Percentiles rank a stretch among this genome's conserved stretches.
These are phyloP conservation scores for Perizoma flavofasciatum DNA, from an alignment of 2,888 invertebrate genomes.

Conservation along the genomic window DNA sequence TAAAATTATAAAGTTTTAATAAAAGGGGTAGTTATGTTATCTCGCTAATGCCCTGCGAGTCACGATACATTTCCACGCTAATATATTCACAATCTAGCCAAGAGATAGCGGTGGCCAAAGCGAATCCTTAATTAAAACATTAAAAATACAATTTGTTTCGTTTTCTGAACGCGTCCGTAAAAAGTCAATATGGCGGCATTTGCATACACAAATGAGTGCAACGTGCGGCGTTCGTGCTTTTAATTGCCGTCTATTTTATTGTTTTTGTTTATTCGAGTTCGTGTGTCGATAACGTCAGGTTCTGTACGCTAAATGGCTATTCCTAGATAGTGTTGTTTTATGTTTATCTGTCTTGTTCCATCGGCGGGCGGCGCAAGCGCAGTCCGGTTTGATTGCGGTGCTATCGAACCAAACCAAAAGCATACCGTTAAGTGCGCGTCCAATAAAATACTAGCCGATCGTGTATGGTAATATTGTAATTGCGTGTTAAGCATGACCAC, in stretches of 20 bases:
- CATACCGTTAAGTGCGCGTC: conserved; percentile 65
- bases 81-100: conserved; percentile 62
- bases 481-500: conserved; percentile 64
- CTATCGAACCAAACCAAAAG: conserved; percentile 46
- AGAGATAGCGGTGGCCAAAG: conserved; percentile 64
- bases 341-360: conserved; percentile 45
- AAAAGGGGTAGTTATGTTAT: conserved; percentile 31
- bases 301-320: conserved; percentile 43
- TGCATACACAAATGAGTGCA: conserved; percentile 62
- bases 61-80: conserved; percentile 61
- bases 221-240: conserved; percentile 55
- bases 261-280: conserved; percentile 46
- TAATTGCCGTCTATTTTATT: conserved; percentile 57
- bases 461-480: conserved; percentile 74
- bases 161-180: conserved; percentile 51
- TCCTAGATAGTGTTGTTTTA: conserved; percentile 47
- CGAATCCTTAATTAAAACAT: conserved; percentile 70
- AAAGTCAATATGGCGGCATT: conserved; percentile 58
- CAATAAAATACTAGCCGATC: conserved; percentile 62
- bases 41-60: conserved; percentile 48
- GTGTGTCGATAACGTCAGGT: conserved; percentile 39
- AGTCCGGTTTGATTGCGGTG: conserved; percentile 49
- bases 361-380: conserved; percentile 37
- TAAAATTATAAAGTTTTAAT: conserved; percentile 49
- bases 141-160: conserved; percentile 67